These are phyloP conservation scores for Glossophaga mutica DNA, from an alignment of 2,797 vertebrate species.

Conservation along the genomic window DNA sequence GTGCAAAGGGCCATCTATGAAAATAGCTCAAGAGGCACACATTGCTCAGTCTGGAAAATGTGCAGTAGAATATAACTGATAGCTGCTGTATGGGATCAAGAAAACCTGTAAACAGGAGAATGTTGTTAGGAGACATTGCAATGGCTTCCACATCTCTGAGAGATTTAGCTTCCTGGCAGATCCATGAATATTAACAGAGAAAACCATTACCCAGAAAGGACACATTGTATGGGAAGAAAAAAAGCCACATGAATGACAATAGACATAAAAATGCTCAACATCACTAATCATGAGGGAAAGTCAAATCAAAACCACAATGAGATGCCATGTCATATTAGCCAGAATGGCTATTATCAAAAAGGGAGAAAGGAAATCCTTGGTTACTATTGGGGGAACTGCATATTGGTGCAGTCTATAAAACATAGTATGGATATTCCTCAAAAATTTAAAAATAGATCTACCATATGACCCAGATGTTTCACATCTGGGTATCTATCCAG, in stretches of 20 bases:
- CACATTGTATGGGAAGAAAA: background rate
- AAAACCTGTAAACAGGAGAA: background rate
- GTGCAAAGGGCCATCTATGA: too few relatives aligned
- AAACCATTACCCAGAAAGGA: background rate
- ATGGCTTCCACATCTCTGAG: background rate
- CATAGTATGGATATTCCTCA: background rate
- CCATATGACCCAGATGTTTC: background rate
- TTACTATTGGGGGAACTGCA: background rate
- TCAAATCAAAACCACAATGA: background rate
- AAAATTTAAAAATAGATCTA: background rate
- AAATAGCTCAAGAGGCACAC: background rate
- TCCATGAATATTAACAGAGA: background rate
- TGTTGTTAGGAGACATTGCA: background rate
- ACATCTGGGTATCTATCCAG: background rate
- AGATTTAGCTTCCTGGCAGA: background rate
- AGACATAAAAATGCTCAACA: background rate
- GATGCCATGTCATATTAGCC: background rate
- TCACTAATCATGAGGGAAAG: background rate
- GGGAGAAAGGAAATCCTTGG: background rate
- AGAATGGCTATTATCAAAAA: background rate
- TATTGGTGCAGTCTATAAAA: background rate
- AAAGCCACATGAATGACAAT: background rate
- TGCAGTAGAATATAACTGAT: too few relatives aligned
- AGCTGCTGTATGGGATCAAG: background rate
- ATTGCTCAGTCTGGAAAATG: background rate